Conservation (phyloP, 2,888 invertebrate species). For the Smittia sp. region DNA sequence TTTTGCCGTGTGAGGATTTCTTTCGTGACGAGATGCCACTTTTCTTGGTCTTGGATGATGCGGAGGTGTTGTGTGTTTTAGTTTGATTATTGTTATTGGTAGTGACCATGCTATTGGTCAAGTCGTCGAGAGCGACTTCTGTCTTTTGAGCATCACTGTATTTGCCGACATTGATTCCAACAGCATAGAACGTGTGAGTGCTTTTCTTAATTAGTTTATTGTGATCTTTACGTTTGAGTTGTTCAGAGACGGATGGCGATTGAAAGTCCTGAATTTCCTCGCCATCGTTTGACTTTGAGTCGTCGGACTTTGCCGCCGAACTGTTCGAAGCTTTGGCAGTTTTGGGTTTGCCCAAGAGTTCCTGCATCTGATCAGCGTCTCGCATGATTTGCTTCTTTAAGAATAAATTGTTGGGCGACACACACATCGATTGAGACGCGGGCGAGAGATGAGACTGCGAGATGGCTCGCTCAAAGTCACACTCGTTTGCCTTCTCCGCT, state of each 20-base stretch:
- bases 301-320: background rate
- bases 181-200: conserved; percentile 17
- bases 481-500: background rate
- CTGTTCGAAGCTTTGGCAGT: conserved; percentile 12
- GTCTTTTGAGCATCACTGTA: conserved; percentile 34
- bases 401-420: background rate
- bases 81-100: background rate
- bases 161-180: conserved; percentile 20
- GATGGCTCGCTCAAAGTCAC: conserved; percentile 19
- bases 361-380: conserved; percentile 1
- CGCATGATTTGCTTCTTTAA: background rate
- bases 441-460: conserved; percentile 37
- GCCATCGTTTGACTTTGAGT: background rate
- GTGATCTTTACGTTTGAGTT: conserved; percentile 32
- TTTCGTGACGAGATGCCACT: conserved; percentile 28
- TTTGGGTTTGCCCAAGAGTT: conserved; percentile 23
- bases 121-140: conserved; percentile 31
- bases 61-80: background rate
- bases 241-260: conserved; percentile 20
- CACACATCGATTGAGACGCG: background rate
- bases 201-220: conserved; percentile 30
- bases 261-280: conserved; percentile 15
- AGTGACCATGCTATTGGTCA: conserved; percentile 21
- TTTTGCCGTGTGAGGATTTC: conserved; percentile 3
- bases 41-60: conserved; percentile 31